phyloP scores from a whole-genome alignment of 2,113 vertebrate genomes.

The Crotophaga sulcirostris region DNA sequence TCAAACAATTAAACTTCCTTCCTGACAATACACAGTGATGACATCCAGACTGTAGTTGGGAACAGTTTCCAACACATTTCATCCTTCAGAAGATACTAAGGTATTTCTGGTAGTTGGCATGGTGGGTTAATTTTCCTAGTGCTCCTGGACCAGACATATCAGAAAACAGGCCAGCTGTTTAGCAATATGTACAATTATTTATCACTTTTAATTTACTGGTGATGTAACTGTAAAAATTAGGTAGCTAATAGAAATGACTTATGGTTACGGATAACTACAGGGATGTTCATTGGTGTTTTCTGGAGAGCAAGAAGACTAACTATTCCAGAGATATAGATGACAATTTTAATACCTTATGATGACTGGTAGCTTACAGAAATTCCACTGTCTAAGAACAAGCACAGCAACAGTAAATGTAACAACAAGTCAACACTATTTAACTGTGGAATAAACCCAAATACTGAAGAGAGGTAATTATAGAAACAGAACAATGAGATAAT shows the following conservation, averaged over 20 bases:
- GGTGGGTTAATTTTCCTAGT: background rate
- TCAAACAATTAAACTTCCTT: background rate
- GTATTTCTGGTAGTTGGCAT: background rate
- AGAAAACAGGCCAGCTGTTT: background rate
- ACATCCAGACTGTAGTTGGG: background rate
- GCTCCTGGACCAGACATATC: background rate
- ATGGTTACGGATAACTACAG: background rate
- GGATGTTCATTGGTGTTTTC: background rate
- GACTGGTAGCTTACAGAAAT: background rate
- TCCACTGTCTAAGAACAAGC: background rate
- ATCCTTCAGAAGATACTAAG: background rate
- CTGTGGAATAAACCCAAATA: background rate
- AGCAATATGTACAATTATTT: fast-evolving
- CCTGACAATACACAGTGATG: background rate
- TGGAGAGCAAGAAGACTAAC: background rate
- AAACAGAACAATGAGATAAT: background rate
- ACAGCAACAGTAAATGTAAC: background rate
- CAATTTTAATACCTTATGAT: background rate
- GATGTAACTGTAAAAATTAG: background rate
- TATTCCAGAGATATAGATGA: background rate
- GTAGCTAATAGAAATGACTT: background rate
- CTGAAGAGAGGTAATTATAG: background rate
- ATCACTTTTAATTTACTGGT: background rate
- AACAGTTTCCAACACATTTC: background rate
- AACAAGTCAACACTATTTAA: background rate